Evolutionary conservation across 2,888 invertebrate genomes (phyloP), one percentile per base, ranked within the genome.

Genomic region (Trichopoda pennipes): DNA sequence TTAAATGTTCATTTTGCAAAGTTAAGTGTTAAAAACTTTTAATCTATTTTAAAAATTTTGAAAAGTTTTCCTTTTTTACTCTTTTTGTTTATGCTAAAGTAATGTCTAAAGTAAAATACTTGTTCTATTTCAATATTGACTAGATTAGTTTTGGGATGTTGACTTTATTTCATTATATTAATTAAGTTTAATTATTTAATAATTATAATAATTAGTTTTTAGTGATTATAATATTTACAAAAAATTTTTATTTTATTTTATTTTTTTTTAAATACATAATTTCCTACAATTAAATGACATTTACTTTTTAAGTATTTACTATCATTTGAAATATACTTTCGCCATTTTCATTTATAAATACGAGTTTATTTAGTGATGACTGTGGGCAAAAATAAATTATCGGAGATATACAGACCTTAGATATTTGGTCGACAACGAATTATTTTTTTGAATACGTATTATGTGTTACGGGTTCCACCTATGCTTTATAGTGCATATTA

Each of bases 261-360:
- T 6, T 32, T n/a, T n/a, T n/a, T 28, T 28, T 28, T 4, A 12
- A 38, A 12, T 72, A 17, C 56, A 21, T 61, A 44, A 70, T 78
- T 75, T 53, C n/a, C 82, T 82, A 79, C 82, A 82, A 75, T 66
- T 61, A 82, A 82, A 82, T 61, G 70, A 82, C 78, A 79, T 75
- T 79, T 66, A 82, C 68, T 74, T 78, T 28, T 51, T 55, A 12
- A 49, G 17, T 32, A 66, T 69, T 81, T 81, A 19, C 19, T 64
- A 58, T 23, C 38, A 16, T 7, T 21, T 35, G 0, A 55, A 56
- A 42, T 68, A 55, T 44, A 23, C 66, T 63, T n/a, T 1, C 1
- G n/a, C 10, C n/a, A 16, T 7, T 28, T 28, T 28, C 21, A 44
- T 17, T 6, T 17, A 8, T 17, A 1, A 49, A 9, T 2, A 17